A percentile compares a stretch with the other conserved stretches of the same genome.
phyloP scores from a whole-genome alignment of 92 coral and sea anemone genomes.

The Palythoa heliodiscus region DNA sequence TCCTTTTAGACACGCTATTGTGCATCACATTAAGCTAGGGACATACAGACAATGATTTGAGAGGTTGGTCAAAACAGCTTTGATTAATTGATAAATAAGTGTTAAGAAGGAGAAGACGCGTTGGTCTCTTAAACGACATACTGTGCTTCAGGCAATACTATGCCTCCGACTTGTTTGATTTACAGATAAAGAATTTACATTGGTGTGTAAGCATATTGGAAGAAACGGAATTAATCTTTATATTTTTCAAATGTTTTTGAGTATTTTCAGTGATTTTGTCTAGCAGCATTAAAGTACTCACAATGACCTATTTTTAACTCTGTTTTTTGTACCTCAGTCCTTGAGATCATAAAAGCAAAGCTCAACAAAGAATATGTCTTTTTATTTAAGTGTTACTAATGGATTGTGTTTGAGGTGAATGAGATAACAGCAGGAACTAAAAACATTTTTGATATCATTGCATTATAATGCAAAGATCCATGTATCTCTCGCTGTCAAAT shows the following conservation, averaged over 20 bases:
- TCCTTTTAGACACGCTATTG: not conserved
- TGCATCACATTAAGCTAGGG: not conserved
- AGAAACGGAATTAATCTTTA: not conserved
- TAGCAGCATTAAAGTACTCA: not conserved
- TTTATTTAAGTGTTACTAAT: not conserved
- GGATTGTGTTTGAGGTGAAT: not conserved
- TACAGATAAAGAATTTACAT: not conserved
- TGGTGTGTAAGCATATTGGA: not conserved
- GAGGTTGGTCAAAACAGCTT: not conserved
- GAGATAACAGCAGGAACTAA: slow-evolving; percentile 3
- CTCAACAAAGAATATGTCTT: not conserved
- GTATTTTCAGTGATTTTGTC: not conserved
- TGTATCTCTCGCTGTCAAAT: not conserved
- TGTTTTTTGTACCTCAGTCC: not conserved
- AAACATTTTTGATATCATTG: not conserved
- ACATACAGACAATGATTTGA: not conserved
- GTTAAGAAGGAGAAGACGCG: not conserved
- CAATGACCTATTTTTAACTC: not conserved
- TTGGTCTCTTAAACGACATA: not conserved
- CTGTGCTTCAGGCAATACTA: not conserved
- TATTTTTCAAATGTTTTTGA: not conserved
- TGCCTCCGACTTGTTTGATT: not conserved
- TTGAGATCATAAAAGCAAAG: not conserved
- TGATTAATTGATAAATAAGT: not conserved
- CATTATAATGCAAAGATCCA: not conserved